Percentiles rank a stretch among this genome's conserved stretches.
These are phyloP conservation scores for Myoxocephalus aenaeus DNA, from an alignment of 2,797 vertebrate species.

Conservation along the genomic window DNA sequence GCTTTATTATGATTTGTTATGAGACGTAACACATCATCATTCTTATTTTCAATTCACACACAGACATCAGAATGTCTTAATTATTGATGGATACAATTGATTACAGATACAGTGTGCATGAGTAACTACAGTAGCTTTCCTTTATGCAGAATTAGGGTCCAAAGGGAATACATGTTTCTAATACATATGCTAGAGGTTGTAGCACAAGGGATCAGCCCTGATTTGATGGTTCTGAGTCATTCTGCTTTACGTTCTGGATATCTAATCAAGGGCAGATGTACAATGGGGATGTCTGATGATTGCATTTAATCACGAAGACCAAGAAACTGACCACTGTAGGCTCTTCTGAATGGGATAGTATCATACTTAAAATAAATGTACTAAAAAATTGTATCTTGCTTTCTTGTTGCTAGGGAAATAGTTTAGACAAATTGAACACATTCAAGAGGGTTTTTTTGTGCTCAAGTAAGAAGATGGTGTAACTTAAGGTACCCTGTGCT, in stretches of 20 bases:
- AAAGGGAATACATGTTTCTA: conserved; percentile 24
- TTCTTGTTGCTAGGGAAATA: conserved; percentile 36
- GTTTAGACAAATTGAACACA: conserved; percentile 18
- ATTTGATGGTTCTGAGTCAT: background rate
- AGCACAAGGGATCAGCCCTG: background rate
- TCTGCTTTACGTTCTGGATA: conserved; percentile 7
- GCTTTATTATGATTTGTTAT: conserved; percentile 74
- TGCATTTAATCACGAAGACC: conserved; percentile 14
- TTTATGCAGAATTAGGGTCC: conserved; percentile 27
- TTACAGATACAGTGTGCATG: conserved; percentile 17
- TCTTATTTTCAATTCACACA: conserved; percentile 62
- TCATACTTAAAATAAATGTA: background rate
- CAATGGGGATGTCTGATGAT: conserved; percentile 16
- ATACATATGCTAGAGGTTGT: conserved; percentile 19
- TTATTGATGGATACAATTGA: conserved; percentile 62
- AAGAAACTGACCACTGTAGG: background rate
- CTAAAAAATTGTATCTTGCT: background rate
- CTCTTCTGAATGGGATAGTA: background rate
- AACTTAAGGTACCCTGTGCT: background rate
- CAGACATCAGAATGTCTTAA: conserved; percentile 64
- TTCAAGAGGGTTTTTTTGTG: background rate
- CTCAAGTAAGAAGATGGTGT: background rate
- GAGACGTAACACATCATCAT: conserved; percentile 53
- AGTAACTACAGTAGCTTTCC: conserved; percentile 17
- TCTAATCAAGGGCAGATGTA: conserved; percentile 26